These are phyloP conservation scores for Parnassius apollo DNA, from an alignment of 2,888 invertebrate species.

Conservation along the genomic window DNA sequence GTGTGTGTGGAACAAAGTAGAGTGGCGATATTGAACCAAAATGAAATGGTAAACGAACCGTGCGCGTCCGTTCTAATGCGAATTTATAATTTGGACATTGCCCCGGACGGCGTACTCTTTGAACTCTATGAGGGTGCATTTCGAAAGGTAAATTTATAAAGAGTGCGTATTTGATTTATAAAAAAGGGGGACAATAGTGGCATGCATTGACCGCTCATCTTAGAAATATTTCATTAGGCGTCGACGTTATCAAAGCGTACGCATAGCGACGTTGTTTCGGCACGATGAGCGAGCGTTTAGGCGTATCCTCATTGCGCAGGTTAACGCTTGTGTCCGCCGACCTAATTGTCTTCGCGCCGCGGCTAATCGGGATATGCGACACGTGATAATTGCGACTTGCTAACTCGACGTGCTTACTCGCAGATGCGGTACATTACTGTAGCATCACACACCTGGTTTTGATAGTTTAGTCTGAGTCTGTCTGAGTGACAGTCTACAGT, in stretches of 20 bases:
- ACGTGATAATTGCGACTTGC: conserved; percentile 73
- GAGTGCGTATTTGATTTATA: conserved; percentile 74
- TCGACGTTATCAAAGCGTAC: conserved; percentile 56
- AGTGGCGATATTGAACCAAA: conserved; percentile 81
- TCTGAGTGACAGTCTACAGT: neutral
- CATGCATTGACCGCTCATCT: conserved; percentile 39
- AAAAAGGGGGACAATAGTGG: conserved; percentile 51
- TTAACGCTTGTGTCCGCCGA: conserved; percentile 78
- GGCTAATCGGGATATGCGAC: conserved; percentile 79
- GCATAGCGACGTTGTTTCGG: conserved; percentile 56
- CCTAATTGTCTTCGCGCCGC: conserved; percentile 77
- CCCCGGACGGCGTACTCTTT: conserved; percentile 73
- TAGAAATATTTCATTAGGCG: conserved; percentile 47
- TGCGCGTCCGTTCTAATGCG: conserved; percentile 81
- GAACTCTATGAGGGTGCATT: conserved; percentile 63
- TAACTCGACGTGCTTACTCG: conserved; percentile 27
- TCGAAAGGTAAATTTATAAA: conserved; percentile 68
- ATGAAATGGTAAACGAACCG: conserved; percentile 82
- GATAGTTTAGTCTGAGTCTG: neutral
- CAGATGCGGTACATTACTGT: conserved; percentile 39
- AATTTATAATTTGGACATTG: conserved; percentile 81
- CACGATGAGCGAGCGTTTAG: conserved; percentile 68
- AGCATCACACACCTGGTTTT: conserved; percentile 3
- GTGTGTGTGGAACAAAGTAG: conserved; percentile 81
- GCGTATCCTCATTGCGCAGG: conserved; percentile 78